Evolutionary conservation across 2,888 invertebrate species (phyloP), one percentile per base, ranked within the genome.

Genomic region (Scelioninae gen. 1): DNA sequence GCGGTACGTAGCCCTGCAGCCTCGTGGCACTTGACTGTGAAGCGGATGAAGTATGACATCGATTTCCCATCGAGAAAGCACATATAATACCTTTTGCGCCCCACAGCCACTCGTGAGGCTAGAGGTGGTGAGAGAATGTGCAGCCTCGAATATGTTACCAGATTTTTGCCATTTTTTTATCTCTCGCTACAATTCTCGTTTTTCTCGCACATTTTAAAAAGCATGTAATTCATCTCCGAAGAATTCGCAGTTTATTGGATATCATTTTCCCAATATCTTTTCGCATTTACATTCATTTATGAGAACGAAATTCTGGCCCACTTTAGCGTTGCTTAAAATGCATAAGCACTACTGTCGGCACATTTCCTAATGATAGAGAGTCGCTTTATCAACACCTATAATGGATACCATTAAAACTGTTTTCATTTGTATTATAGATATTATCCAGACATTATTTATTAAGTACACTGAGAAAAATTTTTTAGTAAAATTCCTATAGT

Each of bases 21-120:
- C 66, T 65, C 68, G 71, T 82, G 66, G 81, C 79, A 77, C 86
- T 86, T 88, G 86, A 85, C 86, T 86, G 85, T 63, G 84, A 87
- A 90, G 88, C 87, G 88, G 88, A 89, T 88, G 88, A 88, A 90
- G 89, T 88, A 88, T 88, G 83, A 87, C 86, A 89, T 90, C 89
- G 90, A 90, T 90, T 90, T 90, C 85, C 88, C 88, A 90, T 89
- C 86, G 81, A 71, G 84, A 68, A 45, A 68, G 68, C 72, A 75
- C 84, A 71, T 62, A 74, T 71, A 82, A 78, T 80, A 78, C 78
- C 81, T 81, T 53, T 75, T 75, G 69, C 75, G 60, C 78, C 80
- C 66, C 68, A 53, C 75, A 75, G 82, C 65, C 78, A 78, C 77
- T 68, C 65, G 71, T 38, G 62, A 68, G 72, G 76, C 53, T 72